Base-by-base conservation (phyloP, 2,888 invertebrate genomes). In the Acrobasis suavella region DNA sequence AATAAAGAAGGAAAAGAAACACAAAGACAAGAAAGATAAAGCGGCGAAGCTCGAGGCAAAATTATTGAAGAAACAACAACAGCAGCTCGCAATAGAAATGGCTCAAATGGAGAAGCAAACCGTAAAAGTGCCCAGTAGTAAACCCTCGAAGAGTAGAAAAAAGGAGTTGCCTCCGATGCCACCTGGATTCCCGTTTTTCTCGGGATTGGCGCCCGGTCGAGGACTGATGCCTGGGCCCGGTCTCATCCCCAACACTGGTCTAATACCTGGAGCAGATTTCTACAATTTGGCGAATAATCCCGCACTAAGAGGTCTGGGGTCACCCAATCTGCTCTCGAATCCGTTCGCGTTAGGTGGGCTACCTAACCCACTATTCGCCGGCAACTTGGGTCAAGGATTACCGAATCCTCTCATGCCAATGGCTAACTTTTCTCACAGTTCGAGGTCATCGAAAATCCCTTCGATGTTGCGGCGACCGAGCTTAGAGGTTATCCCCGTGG, bases 401-500 rank as follows among this genome's bases (percentile, higher is more conserved):
- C 82, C 86, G 58, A 94, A 94, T 74, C 93, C 94, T 38, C 84
- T 94, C 51, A 82, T 93, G 78, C 78, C 89, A 32, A 83, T 91
- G 77, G 86, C 90, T 42, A 92, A 93, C 66, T 93, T 94, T 64
- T 93, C 94, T 6, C 93, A 94, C 67, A 92, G 94, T 63, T 94
- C 95, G 2, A 92, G 93, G 82, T 93, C 94, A 32, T 92, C 93
- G 65, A 93, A 93, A 74, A 91, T 94, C 85, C 93, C 94, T 49
- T 90, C 93, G 64, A 90, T 94, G 82, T 86, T 94, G 64, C 93
- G 94, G 62, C 93, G 94, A 51, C 93, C 94, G 58, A 93, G 93
- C 73, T 81, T 94, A 75, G 91, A 92, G 78, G 91, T 94, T 22
- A 92, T 93, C 71, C 86, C 92, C 54, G 90, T 93, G 67, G 88